Base-by-base conservation (phyloP, 2,888 invertebrate genomes). In the Molanna angustata region DNA sequence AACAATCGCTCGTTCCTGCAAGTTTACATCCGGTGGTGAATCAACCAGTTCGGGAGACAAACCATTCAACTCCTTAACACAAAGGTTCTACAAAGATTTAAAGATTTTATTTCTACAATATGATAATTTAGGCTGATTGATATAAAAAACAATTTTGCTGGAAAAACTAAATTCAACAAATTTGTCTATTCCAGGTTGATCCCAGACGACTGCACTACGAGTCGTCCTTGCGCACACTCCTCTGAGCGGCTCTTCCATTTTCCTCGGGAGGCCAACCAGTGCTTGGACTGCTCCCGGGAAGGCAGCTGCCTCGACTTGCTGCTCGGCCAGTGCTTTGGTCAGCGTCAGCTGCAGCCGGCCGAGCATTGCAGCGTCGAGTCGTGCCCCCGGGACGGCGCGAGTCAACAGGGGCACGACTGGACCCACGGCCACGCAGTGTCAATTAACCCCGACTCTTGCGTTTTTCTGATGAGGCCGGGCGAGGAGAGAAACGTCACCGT, bases 401-500 rank as follows among this genome's bases (percentile, higher is more conserved):
- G 20, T 11, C 14, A 31, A 16, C 41, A 47, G 21, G 17, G 52
- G 9, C 18, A 13, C 7, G 16, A 17, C 4, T 17, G 27, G 14
- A 39, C 39, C 16, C 7, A 17, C 17, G 18, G 16, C 2, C 37
- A 17, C 31, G 27, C 46, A 1, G 32, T 35, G 18, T 41, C 50
- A 48, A 43, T 53, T 11, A 56, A 57, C 37, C 57, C 59, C 9
- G 55, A 59, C 4, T 49, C 57, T 73, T 60, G 49, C 20, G 33
- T 53, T 61, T 65, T 72, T 63, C 64, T 84, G 58, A 70, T 90
- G 63, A 71, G 73, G 60, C 84, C 87, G 14, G 79, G 74, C 45
- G 79, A 78, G 13, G 73, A 73, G 63, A 62, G 74, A 20, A 76
- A 75, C 51, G 63, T 81, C 3, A 65, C 66, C 47, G 62, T 83